Percentiles rank a stretch among this genome's conserved stretches.
Evolutionary conservation across 37 sponge, comb jelly and placozoan species (phyloP).

Genomic region (Ephydatia muelleri): DNA sequence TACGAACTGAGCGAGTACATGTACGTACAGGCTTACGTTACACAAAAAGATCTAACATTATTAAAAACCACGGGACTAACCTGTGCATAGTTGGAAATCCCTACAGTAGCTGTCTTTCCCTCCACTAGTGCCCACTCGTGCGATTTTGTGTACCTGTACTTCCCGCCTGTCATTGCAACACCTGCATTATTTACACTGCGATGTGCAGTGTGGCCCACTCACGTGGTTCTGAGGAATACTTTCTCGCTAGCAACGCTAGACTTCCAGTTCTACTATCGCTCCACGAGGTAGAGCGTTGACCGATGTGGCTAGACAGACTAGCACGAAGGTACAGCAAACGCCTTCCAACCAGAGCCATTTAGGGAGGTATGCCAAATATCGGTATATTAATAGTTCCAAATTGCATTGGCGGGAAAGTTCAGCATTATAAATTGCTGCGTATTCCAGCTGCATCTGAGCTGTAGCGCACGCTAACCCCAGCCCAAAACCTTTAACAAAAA

Average conservation of each 20-base stretch:
- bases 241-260: neutral
- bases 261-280: neutral
- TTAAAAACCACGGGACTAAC: slow-evolving; percentile 15
- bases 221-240: neutral
- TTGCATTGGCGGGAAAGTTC: neutral
- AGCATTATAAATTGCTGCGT: no score
- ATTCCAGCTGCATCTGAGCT: no score
- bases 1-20: neutral
- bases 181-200: neutral
- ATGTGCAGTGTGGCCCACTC: neutral
- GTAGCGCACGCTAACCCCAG: no score
- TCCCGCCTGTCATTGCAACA: slow-evolving; percentile 5
- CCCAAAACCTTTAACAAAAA: no score
- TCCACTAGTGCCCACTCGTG: slow-evolving; percentile 75
- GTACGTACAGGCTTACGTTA: neutral
- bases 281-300: neutral
- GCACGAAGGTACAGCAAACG: neutral
- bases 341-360: neutral
- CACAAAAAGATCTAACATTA: neutral
- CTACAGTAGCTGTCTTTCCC: slow-evolving; percentile 59
- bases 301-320: neutral
- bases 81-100: slow-evolving; percentile 79
- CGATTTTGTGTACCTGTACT: slow-evolving; percentile 36
- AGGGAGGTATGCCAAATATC: neutral
- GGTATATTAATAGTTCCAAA: no score